These are phyloP conservation scores for Agrilus mali DNA, from an alignment of 2,888 invertebrate species.

Conservation along the genomic window DNA sequence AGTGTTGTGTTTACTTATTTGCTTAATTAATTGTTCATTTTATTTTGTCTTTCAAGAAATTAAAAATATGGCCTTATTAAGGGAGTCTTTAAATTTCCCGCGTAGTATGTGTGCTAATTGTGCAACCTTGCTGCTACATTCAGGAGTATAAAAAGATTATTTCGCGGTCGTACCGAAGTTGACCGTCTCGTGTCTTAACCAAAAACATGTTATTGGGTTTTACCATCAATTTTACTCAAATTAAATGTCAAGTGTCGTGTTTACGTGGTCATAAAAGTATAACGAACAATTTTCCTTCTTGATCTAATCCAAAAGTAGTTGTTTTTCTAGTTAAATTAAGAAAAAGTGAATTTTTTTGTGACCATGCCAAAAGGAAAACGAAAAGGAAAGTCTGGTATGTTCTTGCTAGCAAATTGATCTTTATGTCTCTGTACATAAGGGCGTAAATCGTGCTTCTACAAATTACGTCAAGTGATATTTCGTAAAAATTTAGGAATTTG, in stretches of 20 bases:
- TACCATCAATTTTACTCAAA: slow-evolving; percentile 54
- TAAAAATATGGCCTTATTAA: too few species aligned
- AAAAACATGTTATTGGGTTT: slow-evolving; percentile 65
- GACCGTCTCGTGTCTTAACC: slow-evolving; percentile 26
- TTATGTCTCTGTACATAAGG: slow-evolving; percentile 8
- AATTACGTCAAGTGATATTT: too few species aligned
- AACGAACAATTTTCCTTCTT: slow-evolving; percentile 68
- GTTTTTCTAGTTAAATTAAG: slow-evolving; percentile 43
- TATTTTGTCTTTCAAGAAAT: not conserved
- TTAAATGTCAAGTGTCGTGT: slow-evolving; percentile 58
- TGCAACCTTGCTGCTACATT: slow-evolving; percentile 10
- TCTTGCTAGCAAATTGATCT: not conserved
- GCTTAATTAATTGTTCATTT: not conserved
- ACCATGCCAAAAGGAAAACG: slow-evolving; percentile 69
- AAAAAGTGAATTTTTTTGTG: slow-evolving; percentile 24
- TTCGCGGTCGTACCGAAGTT: slow-evolving; percentile 19
- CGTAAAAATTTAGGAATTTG: too few species aligned
- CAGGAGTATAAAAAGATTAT: slow-evolving; percentile 5
- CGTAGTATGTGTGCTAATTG: slow-evolving; percentile 1
- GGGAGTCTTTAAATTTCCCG: too few species aligned
- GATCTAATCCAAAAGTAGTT: slow-evolving; percentile 53
- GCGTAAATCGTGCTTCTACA: not conserved
- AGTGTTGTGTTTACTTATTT: too few species aligned
- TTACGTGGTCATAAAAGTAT: slow-evolving; percentile 58
- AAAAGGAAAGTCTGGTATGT: slow-evolving; percentile 61